phyloP scores from a whole-genome alignment of 2,797 vertebrate species.

The Choloepus didactylus region DNA sequence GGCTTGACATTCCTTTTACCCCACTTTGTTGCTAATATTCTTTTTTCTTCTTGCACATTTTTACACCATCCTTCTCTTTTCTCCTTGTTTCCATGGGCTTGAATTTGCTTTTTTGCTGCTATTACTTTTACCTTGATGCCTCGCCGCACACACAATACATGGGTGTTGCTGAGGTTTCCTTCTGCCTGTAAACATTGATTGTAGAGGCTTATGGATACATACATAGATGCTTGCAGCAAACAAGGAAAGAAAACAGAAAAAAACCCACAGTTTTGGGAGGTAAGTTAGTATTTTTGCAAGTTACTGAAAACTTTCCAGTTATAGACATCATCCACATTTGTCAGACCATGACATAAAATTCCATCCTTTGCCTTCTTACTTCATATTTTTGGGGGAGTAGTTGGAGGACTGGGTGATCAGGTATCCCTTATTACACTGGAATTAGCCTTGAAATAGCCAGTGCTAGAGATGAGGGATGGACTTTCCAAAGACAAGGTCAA shows the following conservation, averaged over 20 bases:
- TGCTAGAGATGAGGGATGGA: neutral
- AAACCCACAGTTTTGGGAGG: no score
- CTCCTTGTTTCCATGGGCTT: no score
- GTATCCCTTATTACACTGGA: neutral
- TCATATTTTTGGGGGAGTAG: neutral
- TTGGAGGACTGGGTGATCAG: neutral
- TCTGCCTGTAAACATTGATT: neutral
- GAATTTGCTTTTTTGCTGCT: accelerated
- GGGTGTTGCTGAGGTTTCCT: neutral
- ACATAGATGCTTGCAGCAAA: neutral
- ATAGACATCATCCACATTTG: no score
- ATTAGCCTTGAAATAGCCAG: neutral
- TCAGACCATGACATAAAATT: accelerated
- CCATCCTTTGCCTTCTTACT: neutral
- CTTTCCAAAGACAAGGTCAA: neutral
- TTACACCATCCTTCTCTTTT: neutral
- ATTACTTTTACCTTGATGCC: neutral
- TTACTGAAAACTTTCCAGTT: neutral
- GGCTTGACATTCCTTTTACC: neutral
- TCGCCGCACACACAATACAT: accelerated
- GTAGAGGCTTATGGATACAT: neutral
- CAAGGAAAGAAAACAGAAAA: neutral
- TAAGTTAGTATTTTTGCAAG: neutral
- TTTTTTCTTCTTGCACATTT: neutral
- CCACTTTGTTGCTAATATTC: neutral